Evolutionary conservation across 2,113 vertebrate species (phyloP), one percentile per base, ranked within the genome.

Genomic region (Ursus arctos): DNA sequence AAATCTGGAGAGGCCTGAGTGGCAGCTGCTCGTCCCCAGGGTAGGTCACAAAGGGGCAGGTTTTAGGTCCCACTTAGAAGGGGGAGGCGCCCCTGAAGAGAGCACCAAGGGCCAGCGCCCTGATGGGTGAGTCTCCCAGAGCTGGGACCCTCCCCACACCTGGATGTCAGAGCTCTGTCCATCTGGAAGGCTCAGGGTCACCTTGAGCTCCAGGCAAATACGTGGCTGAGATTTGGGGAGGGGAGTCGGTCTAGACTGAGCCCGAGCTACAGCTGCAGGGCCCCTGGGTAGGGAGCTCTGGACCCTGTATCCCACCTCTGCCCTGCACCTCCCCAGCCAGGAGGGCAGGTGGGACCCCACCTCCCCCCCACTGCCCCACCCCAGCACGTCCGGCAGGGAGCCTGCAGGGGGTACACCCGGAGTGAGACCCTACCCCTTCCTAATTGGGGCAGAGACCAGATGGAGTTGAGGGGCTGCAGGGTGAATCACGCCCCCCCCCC

Each of bases 161-260:
- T 83, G 43, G 51, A 57, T 85, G 84, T 93, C 88, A 84, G 57
- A n/a, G 12, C 72, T 76, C 36, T 91, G 95, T 94, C 95, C 93
- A 15, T 94, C 92, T 91, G 81, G 72, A 98, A 98, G 96, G 83
- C 88, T 98, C 98, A 98, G 98, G 98, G 98, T 98, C 97, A 98
- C 98, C 98, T 98, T 98, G 98, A 98, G 95, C 97, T 98, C 87
- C 96, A 85, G 89, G 94, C 96, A 93, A 87, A 96, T 43, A 16
- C 14, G 65, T 57, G 74, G 84, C 97, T 96, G 95, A 89, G 97
- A 81, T 93, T 89, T 91, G 94, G 49, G 91, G 79, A 61, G 86
- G 94, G 81, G 40, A 49, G 76, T 55, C 74, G 28, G 55, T 22
- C 82, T 87, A 7, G 79, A 71, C 36, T 57, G 86, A 49, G 65